These are phyloP conservation scores for Trachemys scripta DNA, from an alignment of 2,113 vertebrate genomes.

Conservation along the genomic window DNA sequence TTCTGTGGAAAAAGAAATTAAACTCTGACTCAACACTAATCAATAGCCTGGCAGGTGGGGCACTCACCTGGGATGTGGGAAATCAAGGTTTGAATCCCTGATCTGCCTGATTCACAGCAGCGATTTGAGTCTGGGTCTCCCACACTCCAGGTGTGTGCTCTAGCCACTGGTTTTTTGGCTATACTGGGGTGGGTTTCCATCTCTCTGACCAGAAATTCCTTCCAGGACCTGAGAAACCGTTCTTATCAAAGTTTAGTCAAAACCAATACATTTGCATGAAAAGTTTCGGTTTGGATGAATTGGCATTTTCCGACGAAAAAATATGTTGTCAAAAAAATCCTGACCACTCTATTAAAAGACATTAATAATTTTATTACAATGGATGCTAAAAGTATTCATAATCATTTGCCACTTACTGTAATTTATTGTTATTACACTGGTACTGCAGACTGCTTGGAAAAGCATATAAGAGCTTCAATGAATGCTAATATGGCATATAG, in stretches of 20 bases:
- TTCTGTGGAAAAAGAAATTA: not conserved
- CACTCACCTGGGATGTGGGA: not conserved
- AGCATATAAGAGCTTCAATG: not conserved
- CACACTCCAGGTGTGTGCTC: not conserved
- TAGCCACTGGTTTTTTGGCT: not conserved
- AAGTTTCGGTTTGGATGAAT: not conserved
- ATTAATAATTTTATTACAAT: not conserved
- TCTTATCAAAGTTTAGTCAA: not conserved
- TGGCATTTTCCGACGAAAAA: not conserved
- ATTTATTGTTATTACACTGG: not conserved
- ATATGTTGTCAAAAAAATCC: not conserved
- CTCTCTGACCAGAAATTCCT: not conserved
- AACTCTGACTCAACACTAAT: not conserved
- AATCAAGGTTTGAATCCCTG: not conserved
- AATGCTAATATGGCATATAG: not conserved
- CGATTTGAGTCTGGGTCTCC: not conserved
- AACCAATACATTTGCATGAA: not conserved
- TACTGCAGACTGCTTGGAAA: not conserved
- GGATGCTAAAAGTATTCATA: not conserved
- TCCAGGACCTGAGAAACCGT: not conserved
- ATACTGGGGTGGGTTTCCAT: not conserved
- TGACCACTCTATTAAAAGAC: not conserved
- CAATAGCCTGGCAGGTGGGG: not conserved
- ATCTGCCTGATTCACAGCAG: not conserved
- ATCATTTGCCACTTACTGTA: not conserved